phyloP scores from a whole-genome alignment of 2,888 invertebrate species.

The Ectemnius continuus region DNA sequence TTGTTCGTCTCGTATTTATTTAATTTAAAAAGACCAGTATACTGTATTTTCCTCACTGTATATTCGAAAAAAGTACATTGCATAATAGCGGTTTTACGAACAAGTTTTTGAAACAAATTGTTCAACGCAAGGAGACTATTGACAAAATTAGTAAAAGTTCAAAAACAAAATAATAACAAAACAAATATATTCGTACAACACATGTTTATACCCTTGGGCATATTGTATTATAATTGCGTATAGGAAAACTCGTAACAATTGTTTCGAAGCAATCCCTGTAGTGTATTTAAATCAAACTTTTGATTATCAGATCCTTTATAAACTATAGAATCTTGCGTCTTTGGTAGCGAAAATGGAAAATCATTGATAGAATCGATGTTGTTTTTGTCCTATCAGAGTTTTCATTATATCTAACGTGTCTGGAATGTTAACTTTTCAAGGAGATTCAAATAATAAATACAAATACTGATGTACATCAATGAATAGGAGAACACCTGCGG shows the following conservation, averaged over 20 bases:
- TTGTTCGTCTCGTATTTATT: conserved; percentile 59
- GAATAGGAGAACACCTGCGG: conserved; percentile 25
- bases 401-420: conserved; percentile 32
- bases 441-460: conserved; percentile 36
- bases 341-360: conserved; percentile 50
- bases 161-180: conserved; percentile 35
- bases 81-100: conserved; percentile 46
- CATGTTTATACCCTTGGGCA: conserved; percentile 40
- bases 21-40: conserved; percentile 51
- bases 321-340: conserved; percentile 52
- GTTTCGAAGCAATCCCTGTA: conserved; percentile 45
- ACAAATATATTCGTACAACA: conserved; percentile 33
- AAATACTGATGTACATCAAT: conserved; percentile 40
- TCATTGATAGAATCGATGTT: conserved; percentile 41
- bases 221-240: conserved; percentile 47
- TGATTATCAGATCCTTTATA: conserved; percentile 52
- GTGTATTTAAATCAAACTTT: conserved; percentile 45
- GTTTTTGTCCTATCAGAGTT: conserved; percentile 43
- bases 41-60: conserved; percentile 34
- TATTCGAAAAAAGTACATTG: conserved; percentile 32
- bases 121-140: conserved; percentile 34
- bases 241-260: conserved; percentile 52
- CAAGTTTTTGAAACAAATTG: conserved; percentile 38
- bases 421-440: conserved; percentile 48
- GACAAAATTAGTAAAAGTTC: conserved; percentile 40